Evolutionary conservation across 2,888 invertebrate genomes (phyloP), one percentile per base, ranked within the genome.

Genomic region (Plebejus argus): DNA sequence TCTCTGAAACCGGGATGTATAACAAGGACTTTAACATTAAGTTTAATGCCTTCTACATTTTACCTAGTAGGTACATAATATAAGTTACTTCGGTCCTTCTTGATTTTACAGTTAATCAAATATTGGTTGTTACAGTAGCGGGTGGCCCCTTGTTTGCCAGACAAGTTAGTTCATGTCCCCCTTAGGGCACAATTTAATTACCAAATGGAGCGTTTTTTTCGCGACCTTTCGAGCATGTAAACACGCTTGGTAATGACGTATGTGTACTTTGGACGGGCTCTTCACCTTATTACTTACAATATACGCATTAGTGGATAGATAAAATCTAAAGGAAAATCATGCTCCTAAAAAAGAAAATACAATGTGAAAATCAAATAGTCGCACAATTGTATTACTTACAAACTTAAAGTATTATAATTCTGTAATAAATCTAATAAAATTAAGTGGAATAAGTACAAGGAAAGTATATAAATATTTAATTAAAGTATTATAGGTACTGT

Each of bases 121-220:
- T 66, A 76, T 76, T 70, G 76, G 23, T 35, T 33, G 35, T 70
- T 77, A 45, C 70, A 66, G 70, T 76, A 53, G 49, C 33, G 8
- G 33, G 18, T 56, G 12, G 33, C 70, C 70, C 53, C 77, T 56
- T 78, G 88, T 91, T 90, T 90, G 88, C 87, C 84, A 81, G 86
- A 85, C 82, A 86, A 89, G 89, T 90, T 90, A 87, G 85, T 85
- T 81, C 79, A 72, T 78, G 80, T 78, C 76, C 79, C 78, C 79
- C 77, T 74, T 53, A 83, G 86, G 90, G 85, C 85, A 83, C 90
- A 88, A 90, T 91, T 90, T 92, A 91, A 92, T 92, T 91, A 91
- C 88, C 90, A 91, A 91, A 91, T 91, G 91, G 91, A 88, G 85
- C 87, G 90, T 88, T 91, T 90, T 90, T 77, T 90, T 77, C 89